A percentile compares a stretch with the other conserved stretches of the same genome.
Conservation (phyloP, 2,113 vertebrate genomes). For the Pteruthius melanotis region DNA sequence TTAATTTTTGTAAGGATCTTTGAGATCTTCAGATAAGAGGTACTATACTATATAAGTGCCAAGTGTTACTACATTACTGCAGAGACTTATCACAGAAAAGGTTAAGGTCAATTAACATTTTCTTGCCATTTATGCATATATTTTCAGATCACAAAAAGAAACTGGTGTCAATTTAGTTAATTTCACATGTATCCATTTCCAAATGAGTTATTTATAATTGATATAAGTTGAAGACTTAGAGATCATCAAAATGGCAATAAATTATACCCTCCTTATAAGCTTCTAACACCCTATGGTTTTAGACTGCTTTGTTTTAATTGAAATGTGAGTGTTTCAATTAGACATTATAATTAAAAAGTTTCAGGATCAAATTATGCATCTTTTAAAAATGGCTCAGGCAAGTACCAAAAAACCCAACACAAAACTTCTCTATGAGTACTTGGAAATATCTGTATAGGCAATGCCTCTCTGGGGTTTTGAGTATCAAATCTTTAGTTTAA, state of each 20-base stretch:
- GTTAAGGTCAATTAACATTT: conserved; percentile 65
- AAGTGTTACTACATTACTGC: conserved; percentile 23
- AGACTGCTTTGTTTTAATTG: conserved; percentile 61
- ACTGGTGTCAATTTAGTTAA: conserved; percentile 43
- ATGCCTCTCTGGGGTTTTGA: not conserved
- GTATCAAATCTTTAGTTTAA: not conserved
- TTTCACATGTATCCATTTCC: conserved; percentile 46
- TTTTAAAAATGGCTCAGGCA: conserved; percentile 12
- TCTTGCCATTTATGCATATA: conserved; percentile 26
- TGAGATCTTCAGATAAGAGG: conserved; percentile 35
- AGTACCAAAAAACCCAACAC: not conserved
- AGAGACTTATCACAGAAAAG: conserved; percentile 48
- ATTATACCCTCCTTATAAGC: conserved; percentile 47
- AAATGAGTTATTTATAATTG: conserved; percentile 60
- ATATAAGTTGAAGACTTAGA: conserved; percentile 44
- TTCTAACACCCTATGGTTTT: conserved; percentile 55
- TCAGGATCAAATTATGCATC: conserved; percentile 29
- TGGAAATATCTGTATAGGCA: not conserved
- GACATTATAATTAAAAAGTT: conserved; percentile 62
- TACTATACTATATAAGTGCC: not conserved
- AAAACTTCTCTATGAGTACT: not conserved
- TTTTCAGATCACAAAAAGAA: conserved; percentile 53
- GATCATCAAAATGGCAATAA: conserved; percentile 56
- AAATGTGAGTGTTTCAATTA: conserved; percentile 51
- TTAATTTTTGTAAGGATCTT: conserved; percentile 37